These are phyloP conservation scores for Choristoneura fumiferana DNA, from an alignment of 1,140 invertebrate genomes.

Conservation along the genomic window DNA sequence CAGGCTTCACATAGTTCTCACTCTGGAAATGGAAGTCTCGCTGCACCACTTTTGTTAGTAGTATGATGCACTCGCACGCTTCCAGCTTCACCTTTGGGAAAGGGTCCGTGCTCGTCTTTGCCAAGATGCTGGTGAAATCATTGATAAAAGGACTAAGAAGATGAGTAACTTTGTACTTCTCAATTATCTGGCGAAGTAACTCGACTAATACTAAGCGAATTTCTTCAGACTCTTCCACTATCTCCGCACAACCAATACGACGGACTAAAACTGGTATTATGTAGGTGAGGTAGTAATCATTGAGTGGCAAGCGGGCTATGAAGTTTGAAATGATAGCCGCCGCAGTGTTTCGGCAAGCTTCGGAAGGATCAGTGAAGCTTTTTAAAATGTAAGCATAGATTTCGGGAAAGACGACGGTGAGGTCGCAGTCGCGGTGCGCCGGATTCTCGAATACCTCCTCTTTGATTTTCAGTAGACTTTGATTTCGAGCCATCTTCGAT, in stretches of 20 bases:
- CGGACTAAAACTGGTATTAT: constrained; percentile 87
- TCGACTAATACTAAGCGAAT: constrained; percentile 84
- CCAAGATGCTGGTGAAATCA: constrained; percentile 86
- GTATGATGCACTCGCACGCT: constrained; percentile 84
- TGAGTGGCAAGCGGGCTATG: constrained; percentile 58
- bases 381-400: constrained; percentile 68
- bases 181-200: constrained; percentile 83
- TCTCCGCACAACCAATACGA: constrained; percentile 87
- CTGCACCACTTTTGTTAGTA: constrained; percentile 82
- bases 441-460: constrained; percentile 63
- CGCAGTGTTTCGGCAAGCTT: constrained; percentile 63
- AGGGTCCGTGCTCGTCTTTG: constrained; percentile 85
- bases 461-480: constrained; percentile 57
- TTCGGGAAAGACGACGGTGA: constrained; percentile 64
- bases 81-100: constrained; percentile 89
- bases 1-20: constrained; percentile 85
- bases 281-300: constrained; percentile 86
- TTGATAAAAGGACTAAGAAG: constrained; percentile 84
- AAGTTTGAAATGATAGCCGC: constrained; percentile 62
- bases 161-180: constrained; percentile 79
- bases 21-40: constrained; percentile 86
- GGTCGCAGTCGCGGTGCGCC: constrained; percentile 48
- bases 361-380: constrained; percentile 65
- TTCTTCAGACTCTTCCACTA: constrained; percentile 92
- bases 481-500: constrained; percentile 58